Evolutionary conservation across 2,797 vertebrate genomes (phyloP).

Genomic region (Falco peregrinus): DNA sequence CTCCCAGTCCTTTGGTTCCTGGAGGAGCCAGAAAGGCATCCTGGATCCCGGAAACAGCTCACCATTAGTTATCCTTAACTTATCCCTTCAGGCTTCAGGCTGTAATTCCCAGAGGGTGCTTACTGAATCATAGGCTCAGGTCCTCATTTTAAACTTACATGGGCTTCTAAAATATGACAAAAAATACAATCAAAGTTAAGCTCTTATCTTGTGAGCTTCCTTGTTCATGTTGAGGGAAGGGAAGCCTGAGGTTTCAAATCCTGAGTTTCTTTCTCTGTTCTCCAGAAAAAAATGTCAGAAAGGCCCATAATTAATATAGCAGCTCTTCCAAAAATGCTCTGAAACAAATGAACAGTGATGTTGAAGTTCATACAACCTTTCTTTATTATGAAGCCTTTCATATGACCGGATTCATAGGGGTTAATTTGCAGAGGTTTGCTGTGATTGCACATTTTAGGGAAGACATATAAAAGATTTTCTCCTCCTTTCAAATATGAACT

Average conservation of each 20-base stretch:
- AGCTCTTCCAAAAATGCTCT: neutral
- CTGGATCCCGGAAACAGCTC: neutral
- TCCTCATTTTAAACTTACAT: neutral
- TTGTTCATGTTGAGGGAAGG: neutral
- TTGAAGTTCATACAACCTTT: neutral
- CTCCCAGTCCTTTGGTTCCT: neutral
- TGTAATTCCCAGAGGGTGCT: neutral
- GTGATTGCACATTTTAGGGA: neutral
- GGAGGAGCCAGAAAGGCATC: neutral
- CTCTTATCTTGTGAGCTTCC: neutral
- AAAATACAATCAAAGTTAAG: neutral
- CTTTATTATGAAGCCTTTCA: neutral
- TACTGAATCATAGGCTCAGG: neutral
- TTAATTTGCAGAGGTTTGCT: neutral
- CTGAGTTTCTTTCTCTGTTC: neutral
- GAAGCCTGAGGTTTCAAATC: neutral
- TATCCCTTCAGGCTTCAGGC: neutral
- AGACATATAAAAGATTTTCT: neutral
- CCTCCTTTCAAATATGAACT: slow-evolving; percentile 6
- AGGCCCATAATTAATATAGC: neutral
- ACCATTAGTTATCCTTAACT: neutral
- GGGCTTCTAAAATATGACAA: neutral
- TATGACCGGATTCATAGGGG: neutral
- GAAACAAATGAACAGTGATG: neutral
- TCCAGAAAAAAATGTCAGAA: neutral